These are phyloP conservation scores for Falcaria lacertinaria DNA, from an alignment of 2,888 invertebrate genomes.

Conservation along the genomic window DNA sequence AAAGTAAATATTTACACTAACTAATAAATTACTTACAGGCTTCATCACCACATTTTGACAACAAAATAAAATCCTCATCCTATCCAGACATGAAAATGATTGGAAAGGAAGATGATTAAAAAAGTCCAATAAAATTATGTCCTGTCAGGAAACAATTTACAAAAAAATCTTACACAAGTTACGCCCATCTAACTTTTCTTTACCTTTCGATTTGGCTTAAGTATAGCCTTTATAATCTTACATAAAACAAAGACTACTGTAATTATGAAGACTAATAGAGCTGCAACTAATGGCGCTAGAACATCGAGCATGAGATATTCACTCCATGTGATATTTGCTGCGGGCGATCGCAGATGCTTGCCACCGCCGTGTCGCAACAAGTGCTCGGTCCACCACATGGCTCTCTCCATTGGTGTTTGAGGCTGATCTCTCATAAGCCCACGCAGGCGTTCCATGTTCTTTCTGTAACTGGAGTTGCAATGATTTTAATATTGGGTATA, in stretches of 20 bases:
- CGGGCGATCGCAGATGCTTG: conserved; percentile 20
- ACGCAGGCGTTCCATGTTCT: conserved; percentile 14
- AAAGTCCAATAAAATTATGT: too few species aligned
- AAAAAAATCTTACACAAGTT: not conserved
- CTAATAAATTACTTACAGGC: too few species aligned
- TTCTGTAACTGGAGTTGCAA: conserved; percentile 11
- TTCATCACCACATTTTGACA: too few species aligned
- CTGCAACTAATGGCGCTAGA: not conserved
- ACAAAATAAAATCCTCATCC: too few species aligned
- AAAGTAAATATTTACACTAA: too few species aligned
- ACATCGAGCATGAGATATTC: conserved; percentile 9
- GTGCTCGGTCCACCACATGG: conserved; percentile 29
- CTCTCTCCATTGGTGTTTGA: conserved; percentile 17
- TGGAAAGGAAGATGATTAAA: too few species aligned
- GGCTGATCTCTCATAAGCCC: conserved; percentile 19
- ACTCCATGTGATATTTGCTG: conserved; percentile 23
- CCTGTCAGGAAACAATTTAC: too few species aligned
- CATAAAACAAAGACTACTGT: not conserved
- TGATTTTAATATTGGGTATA: too few species aligned
- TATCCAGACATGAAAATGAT: too few species aligned
- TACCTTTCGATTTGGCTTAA: not conserved
- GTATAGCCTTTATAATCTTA: not conserved
- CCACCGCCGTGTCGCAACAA: conserved; percentile 25
- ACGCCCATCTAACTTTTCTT: not conserved
- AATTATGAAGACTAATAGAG: not conserved